Conservation (phyloP, 23 tunicate species). For the Aplidium turbinatum region DNA sequence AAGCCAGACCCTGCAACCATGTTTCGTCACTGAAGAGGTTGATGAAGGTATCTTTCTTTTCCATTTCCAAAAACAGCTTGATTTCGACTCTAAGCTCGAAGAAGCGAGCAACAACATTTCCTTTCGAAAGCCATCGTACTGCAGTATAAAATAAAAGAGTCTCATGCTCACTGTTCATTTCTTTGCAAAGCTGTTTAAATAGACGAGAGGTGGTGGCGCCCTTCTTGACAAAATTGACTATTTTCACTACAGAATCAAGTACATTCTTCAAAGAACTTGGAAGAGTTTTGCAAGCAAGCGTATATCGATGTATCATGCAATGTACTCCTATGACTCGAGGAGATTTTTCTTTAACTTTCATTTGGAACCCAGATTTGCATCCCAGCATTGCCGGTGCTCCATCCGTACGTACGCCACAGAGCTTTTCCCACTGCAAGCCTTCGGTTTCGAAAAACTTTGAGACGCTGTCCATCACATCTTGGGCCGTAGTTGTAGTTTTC, state of each 20-base stretch:
- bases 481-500: constrained; percentile 37
- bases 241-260: constrained; percentile 45
- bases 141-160: constrained; percentile 27
- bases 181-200: constrained; percentile 60
- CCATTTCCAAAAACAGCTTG: constrained; percentile 18
- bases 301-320: constrained; percentile 42
- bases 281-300: constrained; percentile 54
- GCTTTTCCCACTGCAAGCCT: constrained; percentile 47
- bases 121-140: constrained; percentile 42
- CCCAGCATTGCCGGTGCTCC: constrained; percentile 42
- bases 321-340: constrained; percentile 45
- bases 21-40: too few relatives aligned
- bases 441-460: constrained; percentile 26
- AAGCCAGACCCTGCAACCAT: too few relatives aligned
- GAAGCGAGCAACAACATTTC: constrained; percentile 33
- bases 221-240: constrained; percentile 36
- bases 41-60: constrained; percentile 26
- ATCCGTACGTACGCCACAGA: constrained; percentile 52
- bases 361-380: constrained; percentile 55
- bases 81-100: constrained; percentile 4
- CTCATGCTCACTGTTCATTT: constrained; percentile 37
- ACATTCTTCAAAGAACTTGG: constrained; percentile 36
- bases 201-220: constrained; percentile 33
- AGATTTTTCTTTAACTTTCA: constrained; percentile 47
- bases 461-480: constrained; percentile 36